phyloP scores from a whole-genome alignment of 1,140 invertebrate species.

The Orchesella cincta region DNA sequence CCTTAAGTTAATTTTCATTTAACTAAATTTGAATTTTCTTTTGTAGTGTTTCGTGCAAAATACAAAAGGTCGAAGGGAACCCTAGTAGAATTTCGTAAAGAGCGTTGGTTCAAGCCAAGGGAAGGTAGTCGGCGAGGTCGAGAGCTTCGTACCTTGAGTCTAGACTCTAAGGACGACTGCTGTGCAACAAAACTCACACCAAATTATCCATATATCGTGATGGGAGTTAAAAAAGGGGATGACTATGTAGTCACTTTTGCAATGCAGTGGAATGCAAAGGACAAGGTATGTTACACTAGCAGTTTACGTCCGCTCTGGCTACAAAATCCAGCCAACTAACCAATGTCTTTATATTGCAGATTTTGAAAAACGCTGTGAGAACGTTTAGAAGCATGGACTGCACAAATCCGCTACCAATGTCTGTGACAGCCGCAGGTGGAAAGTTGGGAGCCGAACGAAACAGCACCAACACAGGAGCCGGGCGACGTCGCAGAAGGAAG shows the following conservation, averaged over 20 bases:
- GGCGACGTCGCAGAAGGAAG: constrained; percentile 45
- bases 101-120: constrained; percentile 52
- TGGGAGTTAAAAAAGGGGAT: constrained; percentile 58
- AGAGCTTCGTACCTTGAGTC: constrained; percentile 53
- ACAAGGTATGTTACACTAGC: constrained; percentile 54
- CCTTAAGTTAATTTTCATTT: background rate
- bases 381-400: constrained; percentile 59
- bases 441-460: background rate
- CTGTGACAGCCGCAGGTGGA: constrained; percentile 51
- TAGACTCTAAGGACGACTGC: constrained; percentile 57
- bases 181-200: constrained; percentile 53
- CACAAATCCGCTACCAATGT: constrained; percentile 57
- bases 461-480: background rate
- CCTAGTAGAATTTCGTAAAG: constrained; percentile 56
- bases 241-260: constrained; percentile 58
- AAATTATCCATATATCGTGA: constrained; percentile 57
- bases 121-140: constrained; percentile 53
- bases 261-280: constrained; percentile 57
- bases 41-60: constrained; percentile 57
- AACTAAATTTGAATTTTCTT: constrained; percentile 19
- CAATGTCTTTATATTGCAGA: constrained; percentile 46
- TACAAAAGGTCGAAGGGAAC: constrained; percentile 54
- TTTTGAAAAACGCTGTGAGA: constrained; percentile 56
- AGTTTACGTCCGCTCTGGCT: background rate
- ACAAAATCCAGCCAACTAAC: background rate